Percentiles rank a stretch among this genome's conserved stretches.
Evolutionary conservation across 2,113 vertebrate species (phyloP).

Genomic region (Pomatorhinus ruficollis): DNA sequence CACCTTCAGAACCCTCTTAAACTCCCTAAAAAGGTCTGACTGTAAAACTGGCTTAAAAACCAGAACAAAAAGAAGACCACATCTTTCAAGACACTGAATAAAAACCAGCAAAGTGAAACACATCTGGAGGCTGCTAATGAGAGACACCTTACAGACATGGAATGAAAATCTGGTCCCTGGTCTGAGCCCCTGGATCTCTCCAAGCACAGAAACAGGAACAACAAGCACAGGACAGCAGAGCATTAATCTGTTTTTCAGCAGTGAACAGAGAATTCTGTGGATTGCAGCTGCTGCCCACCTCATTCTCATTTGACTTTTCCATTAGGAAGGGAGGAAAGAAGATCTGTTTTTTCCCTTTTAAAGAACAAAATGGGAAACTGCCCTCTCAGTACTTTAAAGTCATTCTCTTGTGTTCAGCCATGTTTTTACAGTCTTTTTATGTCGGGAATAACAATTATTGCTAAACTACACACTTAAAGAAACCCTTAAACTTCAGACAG

Average conservation of each 20-base stretch:
- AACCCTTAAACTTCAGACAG: background rate
- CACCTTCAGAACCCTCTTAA: background rate
- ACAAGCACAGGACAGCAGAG: background rate
- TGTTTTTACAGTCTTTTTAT: background rate
- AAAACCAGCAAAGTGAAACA: background rate
- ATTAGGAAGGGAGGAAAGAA: background rate
- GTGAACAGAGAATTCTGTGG: too few species aligned
- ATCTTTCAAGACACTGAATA: background rate
- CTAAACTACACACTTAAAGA: background rate
- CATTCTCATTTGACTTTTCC: background rate
- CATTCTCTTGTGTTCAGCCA: background rate
- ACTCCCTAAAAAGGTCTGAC: background rate
- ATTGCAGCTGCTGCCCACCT: background rate
- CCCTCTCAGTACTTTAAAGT: background rate
- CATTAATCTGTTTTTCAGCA: background rate
- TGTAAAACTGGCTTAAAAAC: background rate
- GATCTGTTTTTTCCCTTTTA: background rate
- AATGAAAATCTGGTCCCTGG: rapidly evolving
- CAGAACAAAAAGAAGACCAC: background rate
- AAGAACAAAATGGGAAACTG: background rate
- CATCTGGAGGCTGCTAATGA: background rate
- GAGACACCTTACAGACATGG: background rate
- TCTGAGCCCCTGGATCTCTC: background rate
- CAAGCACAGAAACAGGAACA: background rate
- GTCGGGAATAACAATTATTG: background rate